Evolutionary conservation across 1,140 invertebrate species (phyloP).

Genomic region (Bombus soroeensis): DNA sequence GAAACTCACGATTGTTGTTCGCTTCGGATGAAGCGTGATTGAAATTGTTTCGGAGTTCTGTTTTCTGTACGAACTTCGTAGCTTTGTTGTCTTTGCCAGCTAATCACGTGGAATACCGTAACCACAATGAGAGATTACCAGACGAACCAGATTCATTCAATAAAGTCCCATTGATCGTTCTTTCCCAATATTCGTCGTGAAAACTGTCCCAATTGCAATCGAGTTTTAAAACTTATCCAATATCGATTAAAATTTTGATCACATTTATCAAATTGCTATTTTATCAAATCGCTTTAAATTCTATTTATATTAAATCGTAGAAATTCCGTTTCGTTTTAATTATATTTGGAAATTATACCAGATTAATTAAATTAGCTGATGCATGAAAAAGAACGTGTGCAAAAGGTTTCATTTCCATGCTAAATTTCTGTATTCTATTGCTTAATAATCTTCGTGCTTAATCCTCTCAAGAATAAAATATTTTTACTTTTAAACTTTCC

Average conservation of each 20-base stretch:
- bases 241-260: not conserved
- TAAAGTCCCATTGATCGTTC: not conserved
- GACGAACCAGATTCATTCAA: not conserved
- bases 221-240: not conserved
- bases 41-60: slow-evolving; percentile 21
- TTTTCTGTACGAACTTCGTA: not conserved
- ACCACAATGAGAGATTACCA: not conserved
- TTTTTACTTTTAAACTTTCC: not conserved
- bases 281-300: no score
- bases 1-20: not conserved
- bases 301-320: no score
- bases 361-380: no score
- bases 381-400: no score
- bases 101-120: no score
- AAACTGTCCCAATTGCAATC: not conserved
- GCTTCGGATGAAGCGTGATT: not conserved
- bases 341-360: no score
- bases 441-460: no score
- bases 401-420: no score
- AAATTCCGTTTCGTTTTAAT: no score
- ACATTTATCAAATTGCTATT: no score
- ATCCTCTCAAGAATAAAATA: not conserved
- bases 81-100: not conserved
- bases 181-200: no score
- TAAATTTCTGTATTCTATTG: no score